Base-by-base conservation (phyloP, 1,140 invertebrate genomes). In the Dendrolimus kikuchii region DNA sequence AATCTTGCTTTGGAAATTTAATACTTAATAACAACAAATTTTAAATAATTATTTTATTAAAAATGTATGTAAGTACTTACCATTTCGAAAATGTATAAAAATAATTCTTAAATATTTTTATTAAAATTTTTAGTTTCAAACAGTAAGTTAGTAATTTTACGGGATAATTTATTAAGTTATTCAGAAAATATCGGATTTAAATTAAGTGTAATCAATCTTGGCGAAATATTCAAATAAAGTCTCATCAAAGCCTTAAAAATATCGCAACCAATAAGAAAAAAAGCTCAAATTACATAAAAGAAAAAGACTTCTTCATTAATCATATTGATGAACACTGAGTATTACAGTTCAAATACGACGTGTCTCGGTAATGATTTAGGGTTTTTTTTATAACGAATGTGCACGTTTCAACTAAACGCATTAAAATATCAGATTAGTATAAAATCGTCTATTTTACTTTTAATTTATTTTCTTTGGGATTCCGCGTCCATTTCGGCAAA, bases 241-340 rank as follows among this genome's bases (percentile, higher is more conserved):
- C 53, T 60, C 55, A 61, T 66, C 60, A 60, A 65, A 60, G 60
- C 44, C 46, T 45, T 40, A 40, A 63, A 63, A 66, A 66, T 63
- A 63, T 51, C 41, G 36, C 36, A 45, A 46, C 51, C 55, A 54
- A 37, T 48, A 59, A 49, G 43, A 56, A 51, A 68, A 68, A 68
- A 65, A 57, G 49, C 62, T 50, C 56, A 51, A 56, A 65, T 65
- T 59, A 65, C 57, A 49, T 53, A 51, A 61, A 62, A 57, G 50
- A 48, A 63, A 68, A 64, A 63, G 62, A 59, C 52, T 53, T 43
- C n/a, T 64, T 50, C 67, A 73, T 73, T 70, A 73, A 73, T 73
- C 70, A 73, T 73, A 68, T 66, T 73, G 70, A 70, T 73, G 67
- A 73, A 73, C 63, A 68, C 51, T 61, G 60, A 64, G 56, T 55